phyloP scores from a whole-genome alignment of 2,113 vertebrate species.

The Apteryx mantelli region DNA sequence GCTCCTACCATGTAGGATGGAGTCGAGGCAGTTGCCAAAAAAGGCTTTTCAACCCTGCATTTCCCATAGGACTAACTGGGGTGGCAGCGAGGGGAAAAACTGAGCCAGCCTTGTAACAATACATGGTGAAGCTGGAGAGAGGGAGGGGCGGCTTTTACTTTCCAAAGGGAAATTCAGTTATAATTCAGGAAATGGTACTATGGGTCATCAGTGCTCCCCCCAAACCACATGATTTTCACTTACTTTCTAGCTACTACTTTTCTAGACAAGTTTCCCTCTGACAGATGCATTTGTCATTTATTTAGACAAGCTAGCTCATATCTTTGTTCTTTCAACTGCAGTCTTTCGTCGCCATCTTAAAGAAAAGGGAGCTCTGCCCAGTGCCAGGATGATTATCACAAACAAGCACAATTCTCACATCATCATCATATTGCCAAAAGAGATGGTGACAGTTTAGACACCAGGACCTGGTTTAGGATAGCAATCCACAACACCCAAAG shows the following conservation, averaged over 20 bases:
- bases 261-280: background rate
- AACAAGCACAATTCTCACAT: fast-evolving
- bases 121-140: fast-evolving
- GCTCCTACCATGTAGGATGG: background rate
- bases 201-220: fast-evolving
- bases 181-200: background rate
- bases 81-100: background rate
- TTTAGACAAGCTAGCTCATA: background rate
- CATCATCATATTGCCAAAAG: too few species aligned
- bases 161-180: background rate
- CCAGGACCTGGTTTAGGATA: fast-evolving
- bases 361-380: background rate
- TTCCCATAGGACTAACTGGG: background rate
- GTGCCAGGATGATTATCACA: fast-evolving
- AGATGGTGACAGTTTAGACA: fast-evolving
- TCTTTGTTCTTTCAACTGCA: fast-evolving
- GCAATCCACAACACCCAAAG: background rate
- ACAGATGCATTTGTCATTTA: background rate
- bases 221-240: background rate
- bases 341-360: background rate
- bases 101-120: fast-evolving
- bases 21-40: background rate
- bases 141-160: background rate
- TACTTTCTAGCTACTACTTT: fast-evolving
- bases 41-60: background rate